Conservation (phyloP, 2,113 vertebrate genomes). For the sheep (Ovis aries) region DNA sequence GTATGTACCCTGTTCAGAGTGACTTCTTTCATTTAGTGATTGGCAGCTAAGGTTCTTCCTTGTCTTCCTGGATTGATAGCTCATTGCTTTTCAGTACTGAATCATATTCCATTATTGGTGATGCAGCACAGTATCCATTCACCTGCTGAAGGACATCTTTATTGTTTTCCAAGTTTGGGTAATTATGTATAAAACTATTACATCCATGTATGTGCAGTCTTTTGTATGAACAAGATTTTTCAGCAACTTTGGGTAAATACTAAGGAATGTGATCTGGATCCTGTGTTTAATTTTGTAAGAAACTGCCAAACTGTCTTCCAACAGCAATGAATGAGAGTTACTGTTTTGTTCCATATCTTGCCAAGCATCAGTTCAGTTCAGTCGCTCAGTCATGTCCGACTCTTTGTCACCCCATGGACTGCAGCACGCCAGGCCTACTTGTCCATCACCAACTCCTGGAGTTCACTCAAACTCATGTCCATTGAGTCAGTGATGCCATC, state of each 20-base stretch:
- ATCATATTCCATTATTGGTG: not conserved
- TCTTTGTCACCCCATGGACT: not conserved
- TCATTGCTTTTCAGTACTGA: not conserved
- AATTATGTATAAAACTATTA: not conserved
- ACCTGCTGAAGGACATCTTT: not conserved
- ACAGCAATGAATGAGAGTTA: not conserved
- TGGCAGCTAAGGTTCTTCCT: not conserved
- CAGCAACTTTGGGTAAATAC: not conserved
- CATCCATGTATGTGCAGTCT: not conserved
- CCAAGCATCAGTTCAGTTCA: not conserved
- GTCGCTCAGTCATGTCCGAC: not conserved
- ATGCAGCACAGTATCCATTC: not conserved
- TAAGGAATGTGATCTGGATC: not conserved
- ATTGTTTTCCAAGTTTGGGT: not conserved
- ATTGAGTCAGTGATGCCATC: not conserved
- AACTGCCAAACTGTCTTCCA: not conserved
- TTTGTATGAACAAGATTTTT: not conserved
- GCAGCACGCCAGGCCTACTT: not conserved
- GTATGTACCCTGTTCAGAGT: not conserved
- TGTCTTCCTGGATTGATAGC: not conserved
- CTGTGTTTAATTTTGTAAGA: not conserved
- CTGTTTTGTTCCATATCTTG: not conserved
- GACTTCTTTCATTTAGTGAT: not conserved
- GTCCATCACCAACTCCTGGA: not conserved
- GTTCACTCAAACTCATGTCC: not conserved